phyloP scores from a whole-genome alignment of 2,113 vertebrate genomes.

The Chionodraco myersi region DNA sequence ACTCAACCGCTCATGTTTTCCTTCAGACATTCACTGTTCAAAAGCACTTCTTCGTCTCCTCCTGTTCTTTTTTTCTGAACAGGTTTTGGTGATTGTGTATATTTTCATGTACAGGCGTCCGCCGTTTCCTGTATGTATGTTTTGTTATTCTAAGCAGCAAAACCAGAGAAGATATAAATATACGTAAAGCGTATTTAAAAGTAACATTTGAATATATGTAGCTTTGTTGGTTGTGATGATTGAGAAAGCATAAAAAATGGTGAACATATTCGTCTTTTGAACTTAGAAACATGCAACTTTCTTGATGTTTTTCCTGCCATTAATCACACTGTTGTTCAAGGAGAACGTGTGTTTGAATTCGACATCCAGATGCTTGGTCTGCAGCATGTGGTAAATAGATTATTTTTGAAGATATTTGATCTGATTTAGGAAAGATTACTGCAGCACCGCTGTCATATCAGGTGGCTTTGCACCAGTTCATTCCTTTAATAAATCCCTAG shows the following conservation, averaged over 20 bases:
- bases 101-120: constrained; percentile 56
- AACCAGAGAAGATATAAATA: constrained; percentile 32
- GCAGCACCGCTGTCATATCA: background rate
- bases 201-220: constrained; percentile 42
- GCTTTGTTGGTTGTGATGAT: constrained; percentile 45
- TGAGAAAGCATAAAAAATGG: constrained; percentile 31
- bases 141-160: constrained; percentile 46
- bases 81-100: constrained; percentile 47
- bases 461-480: background rate
- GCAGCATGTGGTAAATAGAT: constrained; percentile 3
- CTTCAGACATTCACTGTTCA: constrained; percentile 13
- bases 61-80: constrained; percentile 8
- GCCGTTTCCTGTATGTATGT: constrained; percentile 36
- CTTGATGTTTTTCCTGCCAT: constrained; percentile 35
- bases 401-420: constrained; percentile 21
- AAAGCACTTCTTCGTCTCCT: constrained; percentile 32
- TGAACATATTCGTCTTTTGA: constrained; percentile 26
- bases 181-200: background rate
- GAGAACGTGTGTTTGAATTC: constrained; percentile 15
- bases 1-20: constrained; percentile 36
- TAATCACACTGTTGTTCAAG: constrained; percentile 22
- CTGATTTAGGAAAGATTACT: constrained; percentile 10
- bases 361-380: constrained; percentile 5
- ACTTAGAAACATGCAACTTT: constrained; percentile 36
- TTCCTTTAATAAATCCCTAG: background rate